A percentile compares a stretch with the other conserved stretches of the same genome.
phyloP scores from a whole-genome alignment of 2,797 vertebrate species.

The Nannoperca obscura region DNA sequence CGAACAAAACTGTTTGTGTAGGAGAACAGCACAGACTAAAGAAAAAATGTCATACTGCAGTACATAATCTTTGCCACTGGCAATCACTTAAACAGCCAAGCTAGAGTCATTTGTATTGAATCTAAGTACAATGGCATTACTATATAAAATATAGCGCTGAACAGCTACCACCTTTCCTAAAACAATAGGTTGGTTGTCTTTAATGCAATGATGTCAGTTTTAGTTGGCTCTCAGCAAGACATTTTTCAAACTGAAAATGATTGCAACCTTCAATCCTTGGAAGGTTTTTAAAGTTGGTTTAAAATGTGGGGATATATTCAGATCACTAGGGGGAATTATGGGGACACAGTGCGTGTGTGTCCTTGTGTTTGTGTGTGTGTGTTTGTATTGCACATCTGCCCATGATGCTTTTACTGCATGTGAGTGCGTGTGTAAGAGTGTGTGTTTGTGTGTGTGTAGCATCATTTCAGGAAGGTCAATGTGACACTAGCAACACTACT shows the following conservation, averaged over 20 bases:
- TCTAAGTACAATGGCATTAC: constrained; percentile 36
- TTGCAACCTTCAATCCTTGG: constrained; percentile 65
- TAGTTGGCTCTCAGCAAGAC: constrained; percentile 49
- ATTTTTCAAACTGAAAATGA: constrained; percentile 64
- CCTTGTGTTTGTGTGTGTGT: constrained; percentile 1
- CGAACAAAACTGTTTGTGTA: constrained; percentile 63
- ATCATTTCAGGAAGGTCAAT: constrained; percentile 82
- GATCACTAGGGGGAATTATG: constrained; percentile 51
- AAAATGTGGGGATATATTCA: constrained; percentile 61
- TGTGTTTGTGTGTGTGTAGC: constrained; percentile 23
- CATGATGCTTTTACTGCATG: constrained; percentile 28
- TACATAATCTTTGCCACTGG: constrained; percentile 61
- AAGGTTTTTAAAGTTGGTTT: constrained; percentile 62
- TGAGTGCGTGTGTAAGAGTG: background rate
- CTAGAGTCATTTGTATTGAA: constrained; percentile 39
- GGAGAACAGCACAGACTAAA: constrained; percentile 67
- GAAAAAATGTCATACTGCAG: constrained; percentile 56
- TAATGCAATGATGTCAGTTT: constrained; percentile 35
- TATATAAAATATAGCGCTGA: constrained; percentile 33
- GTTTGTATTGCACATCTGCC: constrained; percentile 22
- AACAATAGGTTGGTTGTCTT: constrained; percentile 55
- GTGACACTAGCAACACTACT: constrained; percentile 68
- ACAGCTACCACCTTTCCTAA: constrained; percentile 28
- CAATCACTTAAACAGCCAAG: constrained; percentile 45
- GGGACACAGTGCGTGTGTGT: constrained; percentile 12